These are phyloP conservation scores for Chloroclystis v-ata DNA, from an alignment of 2,888 invertebrate genomes.

Conservation along the genomic window DNA sequence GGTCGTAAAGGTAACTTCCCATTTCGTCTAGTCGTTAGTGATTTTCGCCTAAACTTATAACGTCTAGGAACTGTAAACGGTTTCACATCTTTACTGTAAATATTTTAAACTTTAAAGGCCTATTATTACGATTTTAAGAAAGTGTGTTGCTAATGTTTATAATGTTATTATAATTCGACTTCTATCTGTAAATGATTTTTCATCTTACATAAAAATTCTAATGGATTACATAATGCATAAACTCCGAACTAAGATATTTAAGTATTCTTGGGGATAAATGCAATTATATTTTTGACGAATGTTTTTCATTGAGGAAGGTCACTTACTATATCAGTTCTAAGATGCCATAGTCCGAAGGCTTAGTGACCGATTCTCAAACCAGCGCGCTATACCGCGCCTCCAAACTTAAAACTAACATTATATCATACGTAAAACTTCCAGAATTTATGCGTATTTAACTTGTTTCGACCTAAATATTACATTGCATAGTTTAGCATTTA, in stretches of 20 bases:
- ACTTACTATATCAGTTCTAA: not conserved
- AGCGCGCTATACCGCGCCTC: not conserved
- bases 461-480: conserved; percentile 25
- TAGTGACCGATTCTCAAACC: not conserved
- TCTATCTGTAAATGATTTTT: conserved; percentile 36
- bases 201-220: conserved; percentile 38
- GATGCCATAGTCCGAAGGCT: not conserved
- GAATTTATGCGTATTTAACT: conserved; percentile 27
- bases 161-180: conserved; percentile 61
- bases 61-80: conserved; percentile 67
- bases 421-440: conserved; percentile 22
- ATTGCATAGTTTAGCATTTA: conserved; percentile 30
- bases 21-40: conserved; percentile 63
- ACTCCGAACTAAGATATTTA: not conserved
- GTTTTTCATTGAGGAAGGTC: conserved; percentile 1
- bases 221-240: conserved; percentile 33
- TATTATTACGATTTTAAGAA: conserved; percentile 65
- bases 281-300: conserved; percentile 3
- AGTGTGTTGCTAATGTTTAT: conserved; percentile 66
- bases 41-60: conserved; percentile 73
- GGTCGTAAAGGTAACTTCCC: conserved; percentile 31
- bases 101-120: conserved; percentile 73
- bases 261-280: not conserved
- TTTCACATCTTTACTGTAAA: conserved; percentile 72
- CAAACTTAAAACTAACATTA: conserved; percentile 10